Evolutionary conservation across 2,888 invertebrate genomes (phyloP), one percentile per base, ranked within the genome.

Genomic region (Apodemia duryi): DNA sequence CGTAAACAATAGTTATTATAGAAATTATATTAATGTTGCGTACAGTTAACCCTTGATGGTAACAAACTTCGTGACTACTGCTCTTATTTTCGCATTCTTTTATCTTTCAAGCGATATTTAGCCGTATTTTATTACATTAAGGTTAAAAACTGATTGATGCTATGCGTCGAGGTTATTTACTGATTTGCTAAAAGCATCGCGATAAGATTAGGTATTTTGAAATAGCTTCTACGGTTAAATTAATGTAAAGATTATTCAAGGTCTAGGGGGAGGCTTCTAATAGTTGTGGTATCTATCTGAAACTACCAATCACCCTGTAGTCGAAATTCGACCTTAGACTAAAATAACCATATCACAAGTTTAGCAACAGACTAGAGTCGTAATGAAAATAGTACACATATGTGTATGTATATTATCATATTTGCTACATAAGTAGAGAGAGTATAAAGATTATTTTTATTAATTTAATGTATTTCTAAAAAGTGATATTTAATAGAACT

Each of bases 151-250:
- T 2, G 6, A 13, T 57, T n/a, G 6, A 49, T 32, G 3, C 28
- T 2, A 7, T 29, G 5, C 29, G 10, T 29, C 54, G 54, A 54
- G 54, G 54, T 54, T 54, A 54, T 54, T 54, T 29, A 54, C 9
- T 54, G 46, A 46, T 43, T 43, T 43, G 43, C 54, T 54, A 54
- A 54, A 54, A 54, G 54, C 54, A 54, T 54, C 54, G 54, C 54
- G 54, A 54, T 54, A 54, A 54, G 54, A 54, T 29, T 54, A 54
- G 29, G 29, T 54, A 43, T 54, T 54, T 54, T 54, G 54, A 54
- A 62, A 66, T 61, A 57, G 64, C 29, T 63, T 64, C 51, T 63
- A 11, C 63, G 29, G 43, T 43, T 43, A 43, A 43, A 43, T 46
- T 43, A 63, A 49, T 63, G 49, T 46, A 21, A 9, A 46, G 46